phyloP scores from a whole-genome alignment of 2,113 vertebrate genomes.

The Upupa epops region DNA sequence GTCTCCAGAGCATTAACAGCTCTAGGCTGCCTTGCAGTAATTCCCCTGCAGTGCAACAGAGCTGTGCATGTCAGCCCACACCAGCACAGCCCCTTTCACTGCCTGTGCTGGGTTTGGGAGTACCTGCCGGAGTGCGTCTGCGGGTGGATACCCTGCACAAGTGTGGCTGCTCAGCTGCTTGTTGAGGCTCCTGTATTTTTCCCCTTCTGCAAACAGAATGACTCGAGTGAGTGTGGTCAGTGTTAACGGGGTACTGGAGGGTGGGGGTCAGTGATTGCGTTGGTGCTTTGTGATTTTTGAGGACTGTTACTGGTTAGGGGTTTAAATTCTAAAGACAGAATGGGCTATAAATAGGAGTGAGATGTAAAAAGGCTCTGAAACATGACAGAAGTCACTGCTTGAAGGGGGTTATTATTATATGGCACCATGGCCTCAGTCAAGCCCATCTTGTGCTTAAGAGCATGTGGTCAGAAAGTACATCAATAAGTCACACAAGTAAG shows the following conservation, averaged over 20 bases:
- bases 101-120: background rate
- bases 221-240: fast-evolving
- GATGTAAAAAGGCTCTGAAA: background rate
- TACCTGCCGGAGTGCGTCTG: background rate
- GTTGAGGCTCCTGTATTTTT: background rate
- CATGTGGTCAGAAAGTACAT: background rate
- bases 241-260: no score
- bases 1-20: background rate
- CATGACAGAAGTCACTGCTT: background rate
- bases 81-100: no score
- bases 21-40: fast-evolving
- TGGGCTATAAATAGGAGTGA: background rate
- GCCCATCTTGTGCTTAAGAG: background rate
- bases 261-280: background rate
- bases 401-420: background rate
- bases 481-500: background rate
- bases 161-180: fast-evolving
- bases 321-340: background rate
- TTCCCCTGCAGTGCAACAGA: background rate
- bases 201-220: background rate
- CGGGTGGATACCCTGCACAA: fast-evolving
- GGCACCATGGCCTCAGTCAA: background rate
- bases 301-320: background rate
- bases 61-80: background rate
- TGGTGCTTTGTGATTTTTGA: background rate